phyloP scores from a whole-genome alignment of 2,113 vertebrate genomes.

The Campylomormyrus tamandua region DNA sequence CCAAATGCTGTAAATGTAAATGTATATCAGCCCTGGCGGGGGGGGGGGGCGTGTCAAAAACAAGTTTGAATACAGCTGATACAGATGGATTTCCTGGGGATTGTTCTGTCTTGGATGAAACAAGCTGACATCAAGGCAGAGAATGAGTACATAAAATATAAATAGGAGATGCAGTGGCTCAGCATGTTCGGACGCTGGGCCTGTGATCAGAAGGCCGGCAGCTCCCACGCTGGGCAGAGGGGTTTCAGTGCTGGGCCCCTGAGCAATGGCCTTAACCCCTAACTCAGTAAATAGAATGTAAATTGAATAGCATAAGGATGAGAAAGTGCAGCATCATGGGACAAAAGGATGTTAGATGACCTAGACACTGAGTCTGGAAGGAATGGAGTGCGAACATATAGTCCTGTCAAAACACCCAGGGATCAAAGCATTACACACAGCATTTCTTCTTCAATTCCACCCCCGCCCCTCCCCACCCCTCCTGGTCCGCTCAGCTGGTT shows the following conservation, averaged over 20 bases:
- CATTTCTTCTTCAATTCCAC: slow-evolving; percentile 3
- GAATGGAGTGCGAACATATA: slow-evolving; percentile 5
- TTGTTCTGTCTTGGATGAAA: neutral
- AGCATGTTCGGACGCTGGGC: neutral
- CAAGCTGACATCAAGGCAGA: neutral
- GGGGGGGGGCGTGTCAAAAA: too few relatives aligned
- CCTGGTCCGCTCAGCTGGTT: neutral
- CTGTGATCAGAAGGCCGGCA: neutral
- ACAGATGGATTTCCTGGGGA: neutral
- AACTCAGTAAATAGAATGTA: neutral
- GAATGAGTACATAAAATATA: neutral
- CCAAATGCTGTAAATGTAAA: too few relatives aligned
- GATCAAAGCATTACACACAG: slow-evolving; percentile 17
- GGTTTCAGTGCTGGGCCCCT: neutral
- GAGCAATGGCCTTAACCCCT: neutral
- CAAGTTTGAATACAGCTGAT: neutral
- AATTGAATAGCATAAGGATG: neutral
- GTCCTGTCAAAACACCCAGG: slow-evolving; percentile 22
- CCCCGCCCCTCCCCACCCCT: neutral
- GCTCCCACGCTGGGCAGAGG: neutral
- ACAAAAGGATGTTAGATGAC: neutral
- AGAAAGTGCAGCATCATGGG: neutral
- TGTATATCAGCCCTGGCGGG: too few relatives aligned
- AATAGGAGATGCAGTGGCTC: neutral
- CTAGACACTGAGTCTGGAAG: neutral